Base-by-base conservation (phyloP, 1,140 invertebrate genomes). In the Pentalonia nigronervosa region DNA sequence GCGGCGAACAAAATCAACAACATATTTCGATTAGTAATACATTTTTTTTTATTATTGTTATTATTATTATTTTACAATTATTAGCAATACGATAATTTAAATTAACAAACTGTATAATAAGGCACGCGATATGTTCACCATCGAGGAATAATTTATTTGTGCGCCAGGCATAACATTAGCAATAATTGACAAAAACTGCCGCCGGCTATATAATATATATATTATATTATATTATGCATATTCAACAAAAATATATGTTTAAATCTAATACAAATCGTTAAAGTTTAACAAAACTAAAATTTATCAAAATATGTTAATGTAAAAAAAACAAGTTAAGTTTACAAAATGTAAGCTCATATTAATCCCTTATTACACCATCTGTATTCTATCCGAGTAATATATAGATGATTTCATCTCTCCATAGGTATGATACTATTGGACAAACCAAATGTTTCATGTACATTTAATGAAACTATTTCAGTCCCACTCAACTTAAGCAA, bases 311-410 rank as follows among this genome's bases (percentile, higher is more conserved):
- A 67, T n/a, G 41, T 45, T 25, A 89, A n/a, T 30, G 30, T 67
- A 88, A 88, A 34, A 48, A 84, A 76, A 76, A 76, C 60, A 89
- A 89, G 34, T 67, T 90, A 90, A 41, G 36, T 90, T n/a, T 67
- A 90, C 1, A 90, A 90, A 60, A 60, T 90, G 11, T 90, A 90
- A 67, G 56, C 53, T 90, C 53, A 7, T 45, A 45, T 89, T 89
- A 36, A 36, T 45, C 67, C 21, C 11, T 36, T 67, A 67, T 56
- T 90, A 90, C 89, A 67, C 53, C 23, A 47, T 25, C 45, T n/a
- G 36, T 67, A 67, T 67, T 60, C 88, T 30, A n/a, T 25, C 53
- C 8, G 7, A 36, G 8, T 53, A 48, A 34, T 34, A 25, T 50
- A 20, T 34, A 34, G 8, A 41, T 84, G 0, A 87, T 50, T 87